These are phyloP conservation scores for Andrena cerasifolii DNA, from an alignment of 1,140 invertebrate genomes.

Conservation along the genomic window DNA sequence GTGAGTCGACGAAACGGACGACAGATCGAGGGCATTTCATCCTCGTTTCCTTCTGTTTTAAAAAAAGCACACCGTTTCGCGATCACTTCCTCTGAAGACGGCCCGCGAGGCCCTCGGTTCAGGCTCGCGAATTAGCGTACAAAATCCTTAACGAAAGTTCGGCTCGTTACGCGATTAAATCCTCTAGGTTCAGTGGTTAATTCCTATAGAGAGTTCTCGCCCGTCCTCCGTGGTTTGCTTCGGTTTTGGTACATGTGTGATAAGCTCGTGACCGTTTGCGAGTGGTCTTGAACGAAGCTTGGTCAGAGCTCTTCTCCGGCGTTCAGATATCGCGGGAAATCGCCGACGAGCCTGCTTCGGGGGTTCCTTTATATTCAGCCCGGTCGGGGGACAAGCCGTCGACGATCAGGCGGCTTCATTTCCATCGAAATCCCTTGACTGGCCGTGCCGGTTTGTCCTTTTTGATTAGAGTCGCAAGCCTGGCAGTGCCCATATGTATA, in stretches of 20 bases:
- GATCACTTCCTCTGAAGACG: conserved; percentile 30
- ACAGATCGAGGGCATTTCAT: background rate
- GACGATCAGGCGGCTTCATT: conserved; percentile 49
- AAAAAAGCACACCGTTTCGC: no score
- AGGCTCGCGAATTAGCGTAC: conserved; percentile 52
- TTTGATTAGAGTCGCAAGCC: conserved; percentile 69
- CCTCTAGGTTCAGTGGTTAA: conserved; percentile 41
- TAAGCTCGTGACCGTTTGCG: conserved; percentile 65
- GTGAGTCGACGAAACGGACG: conserved; percentile 9
- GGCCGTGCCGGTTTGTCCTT: conserved; percentile 55
- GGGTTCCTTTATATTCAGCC: conserved; percentile 6
- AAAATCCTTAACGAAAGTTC: conserved; percentile 60
- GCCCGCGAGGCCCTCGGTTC: conserved; percentile 5
- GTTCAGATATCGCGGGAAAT: conserved; percentile 31
- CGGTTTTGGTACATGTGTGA: conserved; percentile 50
- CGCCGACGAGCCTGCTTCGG: background rate
- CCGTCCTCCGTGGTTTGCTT: background rate
- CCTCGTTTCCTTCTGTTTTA: background rate
- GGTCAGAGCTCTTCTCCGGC: conserved; percentile 45
- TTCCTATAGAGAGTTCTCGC: conserved; percentile 35
- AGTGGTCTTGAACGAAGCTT: conserved; percentile 36
- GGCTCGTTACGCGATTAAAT: conserved; percentile 53
- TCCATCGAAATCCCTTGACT: conserved; percentile 63
- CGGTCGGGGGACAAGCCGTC: conserved; percentile 11
- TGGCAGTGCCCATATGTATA: conserved; percentile 71